phyloP scores from a whole-genome alignment of 2,797 vertebrate genomes.

The Anabas testudineus region DNA sequence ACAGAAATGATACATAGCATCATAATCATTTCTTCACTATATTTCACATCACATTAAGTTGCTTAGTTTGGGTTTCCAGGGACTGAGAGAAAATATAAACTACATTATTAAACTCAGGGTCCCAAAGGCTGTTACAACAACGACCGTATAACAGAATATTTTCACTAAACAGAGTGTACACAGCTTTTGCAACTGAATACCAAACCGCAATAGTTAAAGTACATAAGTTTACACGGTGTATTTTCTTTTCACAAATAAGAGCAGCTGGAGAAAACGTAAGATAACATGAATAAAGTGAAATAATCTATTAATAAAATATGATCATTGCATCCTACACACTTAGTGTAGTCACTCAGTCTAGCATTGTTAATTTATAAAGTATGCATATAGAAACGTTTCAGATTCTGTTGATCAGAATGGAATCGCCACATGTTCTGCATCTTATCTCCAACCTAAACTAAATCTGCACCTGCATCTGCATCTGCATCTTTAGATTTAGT shows the following conservation, averaged over 20 bases:
- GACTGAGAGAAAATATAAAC: conserved; percentile 29
- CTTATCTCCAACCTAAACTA: conserved; percentile 9
- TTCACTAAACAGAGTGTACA: neutral
- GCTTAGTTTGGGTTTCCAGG: conserved; percentile 6
- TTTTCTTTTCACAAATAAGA: neutral
- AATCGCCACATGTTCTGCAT: neutral
- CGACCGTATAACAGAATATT: conserved; percentile 16
- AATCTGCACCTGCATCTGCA: conserved; percentile 8
- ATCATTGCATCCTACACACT: conserved; percentile 21
- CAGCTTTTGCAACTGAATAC: conserved; percentile 13
- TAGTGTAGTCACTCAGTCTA: neutral
- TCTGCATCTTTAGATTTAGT: conserved; percentile 11
- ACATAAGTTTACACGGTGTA: neutral
- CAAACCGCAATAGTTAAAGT: conserved; percentile 1
- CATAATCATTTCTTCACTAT: conserved; percentile 7
- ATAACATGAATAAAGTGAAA: conserved; percentile 19
- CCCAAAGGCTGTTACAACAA: conserved; percentile 19
- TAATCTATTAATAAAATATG: conserved; percentile 30
- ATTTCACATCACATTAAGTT: conserved; percentile 27
- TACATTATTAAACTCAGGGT: conserved; percentile 43
- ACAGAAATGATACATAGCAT: conserved; percentile 23
- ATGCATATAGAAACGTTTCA: conserved; percentile 11
- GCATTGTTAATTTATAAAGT: conserved; percentile 40
- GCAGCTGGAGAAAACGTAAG: neutral
- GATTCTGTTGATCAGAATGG: neutral